A percentile compares a stretch with the other conserved stretches of the same genome.
phyloP scores from a whole-genome alignment of 2,888 invertebrate species.

The Crepidodera aurea region DNA sequence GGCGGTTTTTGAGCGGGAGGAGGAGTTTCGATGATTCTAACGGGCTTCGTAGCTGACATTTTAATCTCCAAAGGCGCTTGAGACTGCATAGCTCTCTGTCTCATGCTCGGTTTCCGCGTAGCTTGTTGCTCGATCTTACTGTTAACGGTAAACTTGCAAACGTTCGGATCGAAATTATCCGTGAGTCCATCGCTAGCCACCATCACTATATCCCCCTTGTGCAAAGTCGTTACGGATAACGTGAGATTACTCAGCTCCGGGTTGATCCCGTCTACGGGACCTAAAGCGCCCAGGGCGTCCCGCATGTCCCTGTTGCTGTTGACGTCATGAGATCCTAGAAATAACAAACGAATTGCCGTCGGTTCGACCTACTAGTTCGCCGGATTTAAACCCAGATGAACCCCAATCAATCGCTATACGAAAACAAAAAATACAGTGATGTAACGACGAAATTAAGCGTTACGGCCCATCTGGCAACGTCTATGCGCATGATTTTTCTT shows the following conservation, averaged over 20 bases:
- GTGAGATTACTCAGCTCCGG: slow-evolving; percentile 90
- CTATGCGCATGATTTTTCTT: too few species aligned
- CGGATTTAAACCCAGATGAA: too few species aligned
- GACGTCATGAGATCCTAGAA: slow-evolving; percentile 81
- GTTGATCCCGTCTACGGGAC: slow-evolving; percentile 84
- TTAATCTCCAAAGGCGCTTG: slow-evolving; percentile 36
- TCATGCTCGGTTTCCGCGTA: slow-evolving; percentile 54
- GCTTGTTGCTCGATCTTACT: slow-evolving; percentile 54
- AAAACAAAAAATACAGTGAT: too few species aligned
- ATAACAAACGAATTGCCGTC: background rate
- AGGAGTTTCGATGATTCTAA: slow-evolving; percentile 20
- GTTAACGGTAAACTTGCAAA: slow-evolving; percentile 81
- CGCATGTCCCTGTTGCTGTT: slow-evolving; percentile 85
- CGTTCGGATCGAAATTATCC: slow-evolving; percentile 91
- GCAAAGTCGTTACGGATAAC: slow-evolving; percentile 81
- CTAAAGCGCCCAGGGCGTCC: slow-evolving; percentile 87
- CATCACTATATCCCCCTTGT: slow-evolving; percentile 83
- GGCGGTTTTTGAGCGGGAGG: slow-evolving; percentile 45
- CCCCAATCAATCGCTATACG: too few species aligned
- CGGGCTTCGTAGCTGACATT: slow-evolving; percentile 32
- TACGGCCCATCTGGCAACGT: too few species aligned
- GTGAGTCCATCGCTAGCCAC: slow-evolving; percentile 90
- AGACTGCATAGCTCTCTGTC: slow-evolving; percentile 18
- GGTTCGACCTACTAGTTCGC: too few species aligned
- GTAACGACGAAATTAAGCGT: too few species aligned